Percentiles rank a stretch among this genome's conserved stretches.
phyloP scores from a whole-genome alignment of 2,113 vertebrate species.

The Semicossyphus pulcher region DNA sequence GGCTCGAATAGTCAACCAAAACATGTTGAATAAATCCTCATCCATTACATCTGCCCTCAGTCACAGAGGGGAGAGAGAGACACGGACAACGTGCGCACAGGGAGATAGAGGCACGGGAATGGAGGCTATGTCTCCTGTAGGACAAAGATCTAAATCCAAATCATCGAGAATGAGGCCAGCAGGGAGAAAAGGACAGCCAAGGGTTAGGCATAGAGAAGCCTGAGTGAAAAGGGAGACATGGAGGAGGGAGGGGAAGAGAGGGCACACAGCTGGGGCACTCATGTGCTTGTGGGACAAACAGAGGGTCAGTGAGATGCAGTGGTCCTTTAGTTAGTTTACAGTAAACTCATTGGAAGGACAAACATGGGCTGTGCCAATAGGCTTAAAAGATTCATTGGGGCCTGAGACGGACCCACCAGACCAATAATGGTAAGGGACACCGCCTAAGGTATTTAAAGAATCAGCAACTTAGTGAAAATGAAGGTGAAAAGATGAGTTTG shows the following conservation, averaged over 20 bases:
- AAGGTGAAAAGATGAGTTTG: not conserved
- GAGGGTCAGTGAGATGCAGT: not conserved
- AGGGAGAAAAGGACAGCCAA: not conserved
- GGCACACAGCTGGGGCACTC: no score
- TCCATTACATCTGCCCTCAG: no score
- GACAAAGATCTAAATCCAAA: not conserved
- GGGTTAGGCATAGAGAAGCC: not conserved
- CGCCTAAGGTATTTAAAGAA: not conserved
- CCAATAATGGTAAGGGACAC: not conserved
- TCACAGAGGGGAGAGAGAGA: not conserved
- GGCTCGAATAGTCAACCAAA: no score
- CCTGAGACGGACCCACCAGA: not conserved
- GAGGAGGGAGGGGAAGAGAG: not conserved
- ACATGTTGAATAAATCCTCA: no score
- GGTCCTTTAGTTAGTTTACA: not conserved
- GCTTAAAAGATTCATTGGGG: not conserved
- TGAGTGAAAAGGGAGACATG: not conserved
- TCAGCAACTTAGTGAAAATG: no score
- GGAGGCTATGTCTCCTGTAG: not conserved
- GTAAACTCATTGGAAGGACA: not conserved
- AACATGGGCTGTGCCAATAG: no score
- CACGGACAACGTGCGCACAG: not conserved
- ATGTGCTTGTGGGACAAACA: not conserved
- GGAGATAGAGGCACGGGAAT: not conserved
- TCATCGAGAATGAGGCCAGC: not conserved